These are phyloP conservation scores for Archips xylosteana DNA, from an alignment of 2,888 invertebrate species.

Conservation along the genomic window DNA sequence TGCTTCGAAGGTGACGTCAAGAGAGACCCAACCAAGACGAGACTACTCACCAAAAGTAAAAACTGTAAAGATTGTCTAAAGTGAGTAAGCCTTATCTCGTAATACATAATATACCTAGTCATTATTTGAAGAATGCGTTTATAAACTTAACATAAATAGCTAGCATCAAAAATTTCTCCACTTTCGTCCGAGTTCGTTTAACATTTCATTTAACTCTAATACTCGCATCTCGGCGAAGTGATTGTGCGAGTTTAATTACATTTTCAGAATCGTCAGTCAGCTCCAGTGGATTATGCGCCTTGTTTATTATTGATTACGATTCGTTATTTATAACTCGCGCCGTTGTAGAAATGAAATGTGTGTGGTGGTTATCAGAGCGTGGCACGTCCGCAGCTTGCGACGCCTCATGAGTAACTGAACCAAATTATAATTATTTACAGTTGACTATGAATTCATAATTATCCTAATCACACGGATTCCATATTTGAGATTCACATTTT, in stretches of 20 bases:
- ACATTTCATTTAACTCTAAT: slow-evolving; percentile 74
- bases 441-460: slow-evolving; percentile 64
- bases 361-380: slow-evolving; percentile 74
- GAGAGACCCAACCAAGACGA: slow-evolving; percentile 69
- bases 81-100: slow-evolving; percentile 61
- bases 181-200: slow-evolving; percentile 70
- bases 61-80: slow-evolving; percentile 79
- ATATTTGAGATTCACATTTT: slow-evolving; percentile 31
- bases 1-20: slow-evolving; percentile 85
- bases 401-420: slow-evolving; percentile 74
- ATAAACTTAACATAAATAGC: slow-evolving; percentile 36
- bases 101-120: slow-evolving; percentile 29
- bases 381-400: slow-evolving; percentile 68
- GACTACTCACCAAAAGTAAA: slow-evolving; percentile 67
- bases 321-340: slow-evolving; percentile 58
- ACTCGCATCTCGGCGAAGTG: slow-evolving; percentile 62
- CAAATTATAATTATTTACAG: slow-evolving; percentile 77
- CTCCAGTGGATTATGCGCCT: slow-evolving; percentile 60
- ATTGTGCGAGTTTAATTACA: slow-evolving; percentile 73
- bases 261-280: slow-evolving; percentile 56
- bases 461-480: slow-evolving; percentile 51
- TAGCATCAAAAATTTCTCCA: slow-evolving; percentile 70
- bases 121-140: slow-evolving; percentile 39
- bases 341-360: slow-evolving; percentile 80
- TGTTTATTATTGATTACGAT: slow-evolving; percentile 66